phyloP scores from a whole-genome alignment of 2,113 vertebrate species.

The Ictalurus punctatus region DNA sequence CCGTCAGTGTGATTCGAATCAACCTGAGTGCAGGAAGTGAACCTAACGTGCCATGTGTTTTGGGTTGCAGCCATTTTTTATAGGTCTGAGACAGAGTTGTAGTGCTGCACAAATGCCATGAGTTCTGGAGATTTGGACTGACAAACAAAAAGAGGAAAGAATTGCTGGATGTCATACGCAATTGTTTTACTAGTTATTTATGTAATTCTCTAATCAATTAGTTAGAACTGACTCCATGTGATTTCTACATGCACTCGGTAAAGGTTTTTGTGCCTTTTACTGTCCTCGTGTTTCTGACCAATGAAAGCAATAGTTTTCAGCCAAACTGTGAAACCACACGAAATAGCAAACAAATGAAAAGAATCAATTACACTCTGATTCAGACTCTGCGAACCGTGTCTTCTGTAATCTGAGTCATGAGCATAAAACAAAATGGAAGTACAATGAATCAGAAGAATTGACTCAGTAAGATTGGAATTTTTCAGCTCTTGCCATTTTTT shows the following conservation, averaged over 20 bases:
- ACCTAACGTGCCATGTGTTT: not conserved
- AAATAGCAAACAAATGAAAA: not conserved
- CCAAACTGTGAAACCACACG: too few relatives aligned
- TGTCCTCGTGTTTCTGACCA: too few relatives aligned
- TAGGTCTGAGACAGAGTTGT: not conserved
- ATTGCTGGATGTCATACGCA: not conserved
- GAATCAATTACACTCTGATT: too few relatives aligned
- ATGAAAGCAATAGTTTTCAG: too few relatives aligned
- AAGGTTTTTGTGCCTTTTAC: not conserved
- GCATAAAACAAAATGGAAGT: not conserved
- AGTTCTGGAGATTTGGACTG: not conserved
- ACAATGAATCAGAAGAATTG: not conserved
- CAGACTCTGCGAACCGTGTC: too few relatives aligned
- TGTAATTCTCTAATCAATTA: not conserved
- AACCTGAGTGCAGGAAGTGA: not conserved
- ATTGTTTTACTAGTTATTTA: not conserved
- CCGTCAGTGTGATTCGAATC: not conserved
- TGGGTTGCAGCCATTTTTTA: slow-evolving; percentile 2
- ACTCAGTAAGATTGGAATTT: not conserved
- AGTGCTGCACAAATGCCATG: not conserved
- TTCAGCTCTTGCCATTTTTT: not conserved
- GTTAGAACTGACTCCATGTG: not conserved
- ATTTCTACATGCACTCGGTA: not conserved
- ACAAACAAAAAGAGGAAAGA: not conserved
- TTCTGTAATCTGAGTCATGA: not conserved